These are phyloP conservation scores for Morinoia aosen DNA, from an alignment of 2,888 invertebrate genomes.

Conservation along the genomic window DNA sequence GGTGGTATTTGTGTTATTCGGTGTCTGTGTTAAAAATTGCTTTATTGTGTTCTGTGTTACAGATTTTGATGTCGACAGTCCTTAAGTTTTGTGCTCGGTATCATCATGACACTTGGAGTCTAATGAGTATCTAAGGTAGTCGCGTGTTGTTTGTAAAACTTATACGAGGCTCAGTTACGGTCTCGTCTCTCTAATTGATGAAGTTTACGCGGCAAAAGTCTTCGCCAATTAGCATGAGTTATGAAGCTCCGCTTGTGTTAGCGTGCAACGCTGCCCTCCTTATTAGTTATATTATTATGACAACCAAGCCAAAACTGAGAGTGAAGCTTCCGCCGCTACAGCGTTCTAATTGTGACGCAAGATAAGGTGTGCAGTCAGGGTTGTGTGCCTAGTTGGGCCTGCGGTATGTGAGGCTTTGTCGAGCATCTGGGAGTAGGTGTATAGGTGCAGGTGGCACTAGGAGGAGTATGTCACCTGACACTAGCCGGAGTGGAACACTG, in stretches of 20 bases:
- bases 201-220: conserved; percentile 20
- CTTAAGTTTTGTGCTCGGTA: neutral
- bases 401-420: neutral
- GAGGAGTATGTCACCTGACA: too few relatives aligned
- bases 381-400: neutral
- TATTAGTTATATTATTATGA: conserved; percentile 43
- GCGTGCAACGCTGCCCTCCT: neutral
- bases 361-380: neutral
- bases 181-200: conserved; percentile 39
- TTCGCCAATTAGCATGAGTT: conserved; percentile 41
- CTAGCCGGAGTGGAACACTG: too few relatives aligned
- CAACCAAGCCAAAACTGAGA: conserved; percentile 36
- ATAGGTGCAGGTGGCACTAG: neutral
- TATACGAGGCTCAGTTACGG: neutral
- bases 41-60: neutral
- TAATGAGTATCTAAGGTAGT: neutral
- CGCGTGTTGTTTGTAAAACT: neutral
- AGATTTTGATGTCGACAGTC: neutral
- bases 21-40: neutral
- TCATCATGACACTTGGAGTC: neutral
- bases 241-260: neutral
- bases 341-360: neutral
- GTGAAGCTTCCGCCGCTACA: neutral
- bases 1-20: neutral
- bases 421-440: neutral